A percentile compares a stretch with the other conserved stretches of the same genome.
Evolutionary conservation across 53 echinoderm and acorn worm species (phyloP).

Genomic region (Temnopleurus reevesii): DNA sequence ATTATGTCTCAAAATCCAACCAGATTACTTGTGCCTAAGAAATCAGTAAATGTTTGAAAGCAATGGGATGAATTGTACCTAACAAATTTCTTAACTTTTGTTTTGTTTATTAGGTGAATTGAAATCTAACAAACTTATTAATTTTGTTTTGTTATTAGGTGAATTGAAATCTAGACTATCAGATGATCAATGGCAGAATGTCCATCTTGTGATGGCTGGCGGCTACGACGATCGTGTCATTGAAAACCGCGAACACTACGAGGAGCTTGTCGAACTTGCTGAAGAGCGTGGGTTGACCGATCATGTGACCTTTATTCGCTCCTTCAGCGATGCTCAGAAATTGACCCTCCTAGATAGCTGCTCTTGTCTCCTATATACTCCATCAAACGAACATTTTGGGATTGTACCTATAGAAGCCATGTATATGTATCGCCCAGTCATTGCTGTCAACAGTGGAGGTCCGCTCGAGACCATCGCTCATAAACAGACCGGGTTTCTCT

Average conservation of each 20-base stretch:
- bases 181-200: conserved; percentile 65
- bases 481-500: conserved; percentile 79
- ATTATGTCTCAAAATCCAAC: no score
- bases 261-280: conserved; percentile 73
- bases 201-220: conserved; percentile 94
- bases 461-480: conserved; percentile 87
- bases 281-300: conserved; percentile 65
- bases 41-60: no score
- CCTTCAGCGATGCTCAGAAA: conserved; percentile 92
- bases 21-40: no score
- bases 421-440: conserved; percentile 93
- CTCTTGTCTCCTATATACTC: conserved; percentile 88
- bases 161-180: conserved; percentile 69
- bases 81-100: no score
- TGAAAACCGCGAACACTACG: conserved; percentile 90
- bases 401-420: conserved; percentile 98
- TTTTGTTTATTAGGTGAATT: no score
- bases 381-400: conserved; percentile 96
- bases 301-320: conserved; percentile 83
- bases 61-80: no score
- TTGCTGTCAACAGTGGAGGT: conserved; percentile 95
- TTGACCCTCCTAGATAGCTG: conserved; percentile 76
- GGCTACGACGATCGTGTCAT: conserved; percentile 93
- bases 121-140: no score
- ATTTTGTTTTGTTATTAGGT: conserved; percentile 45